Base-by-base conservation (phyloP, 2,113 vertebrate species). In the Tor tambroides region DNA sequence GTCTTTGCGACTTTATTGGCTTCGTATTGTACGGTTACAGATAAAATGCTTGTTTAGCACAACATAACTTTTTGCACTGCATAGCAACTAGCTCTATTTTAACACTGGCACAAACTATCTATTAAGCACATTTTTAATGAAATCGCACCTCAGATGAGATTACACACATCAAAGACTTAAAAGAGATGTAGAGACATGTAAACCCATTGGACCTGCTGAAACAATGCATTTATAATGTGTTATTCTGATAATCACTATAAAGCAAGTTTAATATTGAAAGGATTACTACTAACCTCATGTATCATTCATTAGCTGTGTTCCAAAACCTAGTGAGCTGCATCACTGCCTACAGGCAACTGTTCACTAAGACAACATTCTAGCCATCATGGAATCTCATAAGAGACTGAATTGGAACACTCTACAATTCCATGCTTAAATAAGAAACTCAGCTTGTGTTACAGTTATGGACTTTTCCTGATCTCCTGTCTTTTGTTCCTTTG, bases 21-120 rank as follows among this genome's bases (percentile, higher is more conserved):
- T 82, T 67, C 5, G 80, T 30, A 67, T 82, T n/a, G 26, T 67
- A 14, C 38, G 21, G 56, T 65, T 82, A 67, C 6, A 49, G 28
- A 71, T 83, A 51, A 71, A 83, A n/a, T n/a, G 43, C 19, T 32
- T 43, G 15, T 51, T 46, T 69, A 69, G 80, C 80, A 69, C 30
- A 19, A 8, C 28, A 5, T 23, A 49, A 43, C 17, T n/a, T 69
- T 49, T 21, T 21, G 54, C 2, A 54, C 5, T 32, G 38, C 23
- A 65, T 2, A 59, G 59, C 19, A 81, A 54, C n/a, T 10, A 21
- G 28, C 59, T 30, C 4, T 38, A 30, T 38, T 23, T 41, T 75
- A 56, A 79, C 43, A 77, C 12, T 19, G 75, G 7, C 43, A 51
- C 43, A 79, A 32, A 63, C 56, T 41, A 41, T 80, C 11, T 61